Conservation (phyloP, 2,113 vertebrate genomes). For the Neolamprologus toae region DNA sequence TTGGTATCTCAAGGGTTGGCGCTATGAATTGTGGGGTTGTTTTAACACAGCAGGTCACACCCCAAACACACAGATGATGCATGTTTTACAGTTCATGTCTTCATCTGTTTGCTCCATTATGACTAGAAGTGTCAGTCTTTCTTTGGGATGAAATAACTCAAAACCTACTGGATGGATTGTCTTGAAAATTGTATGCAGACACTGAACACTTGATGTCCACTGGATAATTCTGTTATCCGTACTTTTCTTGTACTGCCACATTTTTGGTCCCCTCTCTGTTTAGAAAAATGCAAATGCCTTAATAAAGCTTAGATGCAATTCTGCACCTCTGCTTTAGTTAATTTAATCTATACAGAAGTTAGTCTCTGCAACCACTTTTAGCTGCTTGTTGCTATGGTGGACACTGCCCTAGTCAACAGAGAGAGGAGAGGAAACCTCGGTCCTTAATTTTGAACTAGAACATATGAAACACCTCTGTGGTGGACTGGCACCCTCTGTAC, state of each 20-base stretch:
- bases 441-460: background rate
- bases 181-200: background rate
- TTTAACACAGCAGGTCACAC: background rate
- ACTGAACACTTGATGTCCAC: background rate
- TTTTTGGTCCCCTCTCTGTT: background rate
- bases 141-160: background rate
- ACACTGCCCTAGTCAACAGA: background rate
- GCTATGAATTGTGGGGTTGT: background rate
- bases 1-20: background rate
- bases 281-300: background rate
- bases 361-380: background rate
- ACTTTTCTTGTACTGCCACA: background rate
- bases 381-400: background rate
- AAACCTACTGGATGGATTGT: background rate
- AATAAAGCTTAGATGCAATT: background rate
- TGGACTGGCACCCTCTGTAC: background rate
- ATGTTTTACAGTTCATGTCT: background rate
- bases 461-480: background rate
- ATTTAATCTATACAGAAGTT: background rate
- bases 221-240: background rate
- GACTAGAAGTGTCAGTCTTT: background rate
- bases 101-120: background rate
- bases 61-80: background rate
- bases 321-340: background rate
- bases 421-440: background rate